Conservation (phyloP, 1,140 invertebrate species). For the Oncopodura yosiiana region DNA sequence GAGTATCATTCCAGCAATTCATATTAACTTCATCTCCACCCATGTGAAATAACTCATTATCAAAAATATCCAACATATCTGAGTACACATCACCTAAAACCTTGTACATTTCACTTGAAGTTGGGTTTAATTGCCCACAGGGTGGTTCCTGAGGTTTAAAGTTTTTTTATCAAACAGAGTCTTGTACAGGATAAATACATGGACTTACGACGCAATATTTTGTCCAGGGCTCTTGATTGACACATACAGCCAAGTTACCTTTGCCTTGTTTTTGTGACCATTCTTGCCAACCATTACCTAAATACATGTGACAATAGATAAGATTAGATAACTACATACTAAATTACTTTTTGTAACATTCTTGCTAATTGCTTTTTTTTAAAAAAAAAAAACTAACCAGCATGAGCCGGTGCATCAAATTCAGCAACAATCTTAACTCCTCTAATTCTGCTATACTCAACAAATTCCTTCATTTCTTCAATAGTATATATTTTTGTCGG, state of each 20-base stretch:
- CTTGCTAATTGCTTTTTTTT: slow-evolving; percentile 8
- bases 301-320: slow-evolving; percentile 32
- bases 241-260: slow-evolving; percentile 44
- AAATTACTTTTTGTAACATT: neutral
- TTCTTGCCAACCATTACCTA: slow-evolving; percentile 70
- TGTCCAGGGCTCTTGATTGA: slow-evolving; percentile 62
- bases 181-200: too few relatives aligned
- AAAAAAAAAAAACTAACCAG: slow-evolving; percentile 44
- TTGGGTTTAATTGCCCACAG: slow-evolving; percentile 74
- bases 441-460: slow-evolving; percentile 57
- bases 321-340: neutral
- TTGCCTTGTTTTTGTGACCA: slow-evolving; percentile 52
- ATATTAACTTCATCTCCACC: slow-evolving; percentile 73
- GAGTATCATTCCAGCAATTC: slow-evolving; percentile 64
- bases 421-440: slow-evolving; percentile 71
- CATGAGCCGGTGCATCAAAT: slow-evolving; percentile 78
- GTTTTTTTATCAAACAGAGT: too few relatives aligned
- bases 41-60: slow-evolving; percentile 73
- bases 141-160: slow-evolving; percentile 81
- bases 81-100: slow-evolving; percentile 56
- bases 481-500: slow-evolving; percentile 57
- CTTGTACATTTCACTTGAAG: slow-evolving; percentile 60
- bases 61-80: slow-evolving; percentile 51
- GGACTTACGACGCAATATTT: too few relatives aligned
- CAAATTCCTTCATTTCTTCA: slow-evolving; percentile 57